A percentile compares a stretch with the other conserved stretches of the same genome.
Conservation (phyloP, 2,797 vertebrate genomes). For the Pseudomugil tenellus region DNA sequence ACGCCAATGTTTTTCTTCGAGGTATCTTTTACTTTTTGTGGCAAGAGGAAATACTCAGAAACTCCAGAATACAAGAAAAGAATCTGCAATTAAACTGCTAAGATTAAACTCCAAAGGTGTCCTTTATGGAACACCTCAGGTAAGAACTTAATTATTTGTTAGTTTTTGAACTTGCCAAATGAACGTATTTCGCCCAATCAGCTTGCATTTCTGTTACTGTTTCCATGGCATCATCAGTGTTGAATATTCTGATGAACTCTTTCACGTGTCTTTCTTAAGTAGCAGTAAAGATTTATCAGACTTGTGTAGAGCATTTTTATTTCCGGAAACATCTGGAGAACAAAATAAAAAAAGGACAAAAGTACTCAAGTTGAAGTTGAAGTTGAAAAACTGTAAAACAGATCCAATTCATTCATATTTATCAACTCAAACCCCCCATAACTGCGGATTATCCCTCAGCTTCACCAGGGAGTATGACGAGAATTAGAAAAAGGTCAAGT, state of each 20-base stretch:
- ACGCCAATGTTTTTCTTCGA: too few relatives aligned
- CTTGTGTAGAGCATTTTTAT: conserved; percentile 3
- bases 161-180: not conserved
- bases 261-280: not conserved
- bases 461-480: conserved; percentile 35
- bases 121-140: not conserved
- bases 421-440: conserved; percentile 37
- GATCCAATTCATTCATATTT: conserved; percentile 45
- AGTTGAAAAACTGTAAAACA: conserved; percentile 43
- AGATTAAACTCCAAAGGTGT: not conserved
- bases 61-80: not conserved
- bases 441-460: conserved; percentile 45
- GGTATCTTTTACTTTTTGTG: not conserved
- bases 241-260: not conserved
- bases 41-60: not conserved
- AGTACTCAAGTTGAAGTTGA: conserved; percentile 18
- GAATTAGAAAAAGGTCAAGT: conserved; percentile 61
- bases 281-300: not conserved
- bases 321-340: conserved; percentile 1
- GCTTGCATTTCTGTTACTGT: not conserved
- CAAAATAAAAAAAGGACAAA: not conserved
- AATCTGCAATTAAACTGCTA: too few relatives aligned
- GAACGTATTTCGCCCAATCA: not conserved
- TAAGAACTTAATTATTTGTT: not conserved
- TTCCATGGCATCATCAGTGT: not conserved